Conservation (phyloP, 2,888 invertebrate genomes). For the Agrypnus murinus region DNA sequence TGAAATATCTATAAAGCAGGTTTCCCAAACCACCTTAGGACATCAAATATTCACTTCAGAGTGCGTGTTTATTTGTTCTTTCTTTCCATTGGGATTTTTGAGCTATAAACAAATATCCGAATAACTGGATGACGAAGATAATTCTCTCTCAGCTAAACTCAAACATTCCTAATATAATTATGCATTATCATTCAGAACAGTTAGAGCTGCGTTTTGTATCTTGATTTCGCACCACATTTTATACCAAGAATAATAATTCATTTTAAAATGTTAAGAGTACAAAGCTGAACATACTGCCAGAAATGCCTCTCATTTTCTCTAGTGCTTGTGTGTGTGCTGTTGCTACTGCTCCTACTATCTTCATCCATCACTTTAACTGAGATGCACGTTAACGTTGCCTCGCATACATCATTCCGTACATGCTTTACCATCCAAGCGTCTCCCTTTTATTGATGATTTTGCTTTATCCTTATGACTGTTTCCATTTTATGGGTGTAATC, state of each 20-base stretch:
- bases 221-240: not conserved
- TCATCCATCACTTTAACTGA: slow-evolving; percentile 43
- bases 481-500: slow-evolving; percentile 36
- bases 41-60: slow-evolving; percentile 31
- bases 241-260: slow-evolving; percentile 20
- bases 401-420: slow-evolving; percentile 42
- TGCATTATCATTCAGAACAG: not conserved
- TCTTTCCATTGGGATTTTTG: slow-evolving; percentile 2
- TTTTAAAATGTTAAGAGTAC: slow-evolving; percentile 15
- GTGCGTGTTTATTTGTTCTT: slow-evolving; percentile 26
- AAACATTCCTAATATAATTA: not conserved
- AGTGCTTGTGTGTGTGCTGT: not conserved
- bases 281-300: slow-evolving; percentile 13
- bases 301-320: slow-evolving; percentile 25
- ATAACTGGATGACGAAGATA: not conserved
- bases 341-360: slow-evolving; percentile 18
- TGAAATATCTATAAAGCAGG: not conserved
- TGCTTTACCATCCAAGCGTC: slow-evolving; percentile 19
- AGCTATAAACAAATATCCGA: slow-evolving; percentile 16
- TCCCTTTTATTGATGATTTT: slow-evolving; percentile 42
- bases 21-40: slow-evolving; percentile 9
- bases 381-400: slow-evolving; percentile 36
- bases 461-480: slow-evolving; percentile 38
- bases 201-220: not conserved
- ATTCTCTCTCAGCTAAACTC: not conserved